Base-by-base conservation (phyloP, 2,797 vertebrate species). In the Ctenopoma multispine region DNA sequence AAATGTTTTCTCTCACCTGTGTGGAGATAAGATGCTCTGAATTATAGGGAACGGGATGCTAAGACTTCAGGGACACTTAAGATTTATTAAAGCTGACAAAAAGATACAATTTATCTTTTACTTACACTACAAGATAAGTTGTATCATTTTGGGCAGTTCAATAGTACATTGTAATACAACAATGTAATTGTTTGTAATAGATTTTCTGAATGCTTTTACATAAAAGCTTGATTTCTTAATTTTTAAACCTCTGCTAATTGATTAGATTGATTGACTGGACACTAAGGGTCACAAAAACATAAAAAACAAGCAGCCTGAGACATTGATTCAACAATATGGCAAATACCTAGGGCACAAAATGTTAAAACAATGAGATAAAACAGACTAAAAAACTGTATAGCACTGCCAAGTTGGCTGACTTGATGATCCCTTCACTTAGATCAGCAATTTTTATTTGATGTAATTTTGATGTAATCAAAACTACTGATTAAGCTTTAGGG, bases 231-330 rank as follows among this genome's bases (percentile, higher is more conserved):
- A 44, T 46, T 56, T 23, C 55, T 48, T 83, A 67, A 12, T 62
- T 82, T 59, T 68, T 57, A 81, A 75, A 78, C 58, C 57, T 56
- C 38, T 18, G 38, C 65, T 69, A 51, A 81, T 78, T 18, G 54
- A 65, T 83, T 66, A 58, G 54, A 46, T 20, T 20, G 44, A 46
- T 46, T 46, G 8, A 20, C n/a, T 36, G 51, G 13, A 50, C 53
- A 57, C 21, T 18, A 9, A 62, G 36, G 53, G 60, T 36, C 41
- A 77, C 41, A 67, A 38, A 72, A 72, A 69, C 48, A 75, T 49
- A 18, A 53, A n/a, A 72, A 49, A 66, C 8, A 61, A 61, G 20
- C 40, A 50, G 15, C 40, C 31, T 50, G 51, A 63, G 50, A 36
- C 12, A 55, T 68, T 61, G 38, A 57, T 21, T 59, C 18, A 17